Evolutionary conservation across 2,113 vertebrate genomes (phyloP), one percentile per base, ranked within the genome.

Genomic region (Microtus pennsylvanicus): DNA sequence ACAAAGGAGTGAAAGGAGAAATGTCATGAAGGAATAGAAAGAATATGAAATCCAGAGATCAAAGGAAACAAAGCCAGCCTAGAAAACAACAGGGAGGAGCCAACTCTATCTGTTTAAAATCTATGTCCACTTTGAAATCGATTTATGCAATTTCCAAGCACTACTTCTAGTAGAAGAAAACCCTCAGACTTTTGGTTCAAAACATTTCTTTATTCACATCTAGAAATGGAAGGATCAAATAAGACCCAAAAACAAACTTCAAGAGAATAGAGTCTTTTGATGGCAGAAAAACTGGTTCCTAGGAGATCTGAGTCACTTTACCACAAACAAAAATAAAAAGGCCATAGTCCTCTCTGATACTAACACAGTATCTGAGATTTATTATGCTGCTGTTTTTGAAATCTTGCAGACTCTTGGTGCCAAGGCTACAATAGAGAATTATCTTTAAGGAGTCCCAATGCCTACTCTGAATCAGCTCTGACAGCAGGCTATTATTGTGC

Each of bases 221-320:
- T 78, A 94, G 24, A 95, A 87, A 91, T 28, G 21, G 12, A 86
- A 94, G 55, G 38, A 77, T 93, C 87, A 87, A 91, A 50, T 83
- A 91, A 92, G 77, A 93, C 80, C 35, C 33, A 45, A 90, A 52
- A 94, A 94, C 91, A 96, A 95, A 96, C 55, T 89, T 94, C 38
- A 97, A 95, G 91, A 94, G 55, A 86, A 24, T 3, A 0, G 22
- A 58, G 33, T 89, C 77, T 96, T 91, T 45, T 87, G 87, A 97
- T 86, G 87, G 69, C 30, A 87, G 63, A 65, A 65, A 96, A 88
- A 89, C 52, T 9, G 24, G 69, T 72, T 96, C 74, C 58, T 14
- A 38, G 16, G 70, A 26, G 42, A 97, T 76, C 22, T 65, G 33
- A 87, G 74, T 22, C 77, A 90, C 47, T 85, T 91, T 21, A 91